Evolutionary conservation across 2,888 invertebrate genomes (phyloP).

Genomic region (Monopis laevigella): DNA sequence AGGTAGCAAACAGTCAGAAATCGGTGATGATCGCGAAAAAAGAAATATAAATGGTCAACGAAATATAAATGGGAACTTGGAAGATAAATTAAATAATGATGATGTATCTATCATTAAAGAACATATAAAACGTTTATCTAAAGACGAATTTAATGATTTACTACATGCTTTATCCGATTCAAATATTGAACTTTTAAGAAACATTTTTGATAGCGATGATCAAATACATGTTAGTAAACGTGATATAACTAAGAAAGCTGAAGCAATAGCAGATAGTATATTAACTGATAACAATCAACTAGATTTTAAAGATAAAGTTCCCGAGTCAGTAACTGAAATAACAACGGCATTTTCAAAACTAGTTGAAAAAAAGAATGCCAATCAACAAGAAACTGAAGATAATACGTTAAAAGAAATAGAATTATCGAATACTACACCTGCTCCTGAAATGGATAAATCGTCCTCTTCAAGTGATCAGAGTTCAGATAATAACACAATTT

Average conservation of each 20-base stretch:
- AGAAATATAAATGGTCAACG: neutral
- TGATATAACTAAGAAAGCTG: conserved; percentile 56
- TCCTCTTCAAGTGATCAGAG: too few relatives aligned
- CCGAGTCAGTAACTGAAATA: conserved; percentile 27
- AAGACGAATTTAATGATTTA: conserved; percentile 44
- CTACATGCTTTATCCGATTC: conserved; percentile 46
- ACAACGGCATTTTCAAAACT: conserved; percentile 22
- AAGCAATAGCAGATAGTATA: conserved; percentile 43
- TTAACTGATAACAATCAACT: conserved; percentile 37
- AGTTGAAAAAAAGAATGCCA: conserved; percentile 28
- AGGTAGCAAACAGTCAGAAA: too few relatives aligned
- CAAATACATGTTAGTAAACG: conserved; percentile 37
- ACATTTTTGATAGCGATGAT: conserved; percentile 37
- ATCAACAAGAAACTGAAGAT: conserved; percentile 22
- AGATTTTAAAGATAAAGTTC: conserved; percentile 37
- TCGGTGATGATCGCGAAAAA: too few relatives aligned
- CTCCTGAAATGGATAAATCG: too few relatives aligned
- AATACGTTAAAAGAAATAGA: conserved; percentile 33
- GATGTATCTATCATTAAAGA: conserved; percentile 47
- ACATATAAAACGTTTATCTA: conserved; percentile 47
- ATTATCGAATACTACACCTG: too few relatives aligned
- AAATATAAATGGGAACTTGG: conserved; percentile 30
- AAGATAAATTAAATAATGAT: conserved; percentile 31
- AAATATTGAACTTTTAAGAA: conserved; percentile 43
- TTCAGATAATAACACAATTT: too few relatives aligned